A percentile compares a stretch with the other conserved stretches of the same genome.
These are phyloP conservation scores for Sciurus niger DNA, from an alignment of 2,113 vertebrate species.

Conservation along the genomic window DNA sequence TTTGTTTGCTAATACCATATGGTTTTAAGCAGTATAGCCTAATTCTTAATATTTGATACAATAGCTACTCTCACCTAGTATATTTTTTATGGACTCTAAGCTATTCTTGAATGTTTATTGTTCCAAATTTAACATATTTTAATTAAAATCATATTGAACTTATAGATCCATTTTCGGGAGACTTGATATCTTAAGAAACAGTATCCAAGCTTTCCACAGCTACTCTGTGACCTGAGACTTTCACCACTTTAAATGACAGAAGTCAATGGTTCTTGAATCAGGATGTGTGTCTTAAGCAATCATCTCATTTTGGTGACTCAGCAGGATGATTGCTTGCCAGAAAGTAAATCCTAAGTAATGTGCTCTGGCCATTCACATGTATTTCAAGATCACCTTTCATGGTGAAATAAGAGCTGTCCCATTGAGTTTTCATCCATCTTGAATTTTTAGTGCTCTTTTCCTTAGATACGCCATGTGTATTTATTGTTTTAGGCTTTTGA, in stretches of 20 bases:
- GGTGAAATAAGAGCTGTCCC: background rate
- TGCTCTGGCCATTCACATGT: background rate
- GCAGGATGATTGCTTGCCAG: background rate
- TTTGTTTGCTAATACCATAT: background rate
- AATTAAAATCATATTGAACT: constrained; percentile 3
- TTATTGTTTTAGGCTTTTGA: background rate
- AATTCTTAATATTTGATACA: background rate
- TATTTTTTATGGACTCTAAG: background rate
- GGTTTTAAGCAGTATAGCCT: background rate
- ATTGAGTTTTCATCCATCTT: constrained; percentile 7
- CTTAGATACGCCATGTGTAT: background rate
- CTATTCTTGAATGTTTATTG: constrained; percentile 11
- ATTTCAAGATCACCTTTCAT: background rate
- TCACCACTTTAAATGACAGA: background rate
- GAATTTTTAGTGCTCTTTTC: background rate
- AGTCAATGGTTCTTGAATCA: background rate
- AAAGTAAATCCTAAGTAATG: background rate
- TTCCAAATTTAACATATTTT: constrained; percentile 16
- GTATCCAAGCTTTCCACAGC: background rate
- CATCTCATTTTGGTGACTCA: background rate
- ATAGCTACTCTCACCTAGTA: background rate
- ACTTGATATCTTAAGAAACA: background rate
- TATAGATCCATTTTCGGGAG: background rate
- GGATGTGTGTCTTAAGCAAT: background rate
- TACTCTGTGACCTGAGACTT: background rate